phyloP scores from a whole-genome alignment of 2,797 vertebrate genomes.

The Cynopterus sphinx region DNA sequence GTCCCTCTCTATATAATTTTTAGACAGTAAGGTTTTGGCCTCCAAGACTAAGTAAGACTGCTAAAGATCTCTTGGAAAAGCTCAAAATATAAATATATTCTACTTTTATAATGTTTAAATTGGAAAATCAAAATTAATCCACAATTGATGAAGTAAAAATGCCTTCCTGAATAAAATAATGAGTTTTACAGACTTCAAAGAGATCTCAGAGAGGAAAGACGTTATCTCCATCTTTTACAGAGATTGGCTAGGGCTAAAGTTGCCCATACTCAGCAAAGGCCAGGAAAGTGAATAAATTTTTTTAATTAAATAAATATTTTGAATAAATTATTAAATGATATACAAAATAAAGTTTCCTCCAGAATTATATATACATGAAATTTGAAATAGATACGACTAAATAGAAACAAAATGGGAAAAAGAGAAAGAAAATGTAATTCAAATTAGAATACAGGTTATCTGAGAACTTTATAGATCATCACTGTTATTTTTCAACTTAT shows the following conservation, averaged over 20 bases:
- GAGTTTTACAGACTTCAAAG: neutral
- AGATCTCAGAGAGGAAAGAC: neutral
- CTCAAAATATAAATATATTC: neutral
- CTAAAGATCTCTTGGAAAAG: neutral
- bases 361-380: neutral
- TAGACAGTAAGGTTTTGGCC: neutral
- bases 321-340: neutral
- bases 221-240: neutral
- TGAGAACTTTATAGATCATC: neutral
- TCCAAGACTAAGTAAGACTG: neutral
- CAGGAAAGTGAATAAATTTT: neutral
- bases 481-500: neutral
- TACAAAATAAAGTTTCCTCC: neutral
- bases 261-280: neutral
- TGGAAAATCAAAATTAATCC: neutral
- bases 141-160: neutral
- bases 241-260: neutral
- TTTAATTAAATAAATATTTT: neutral
- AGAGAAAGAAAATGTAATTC: neutral
- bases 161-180: constrained; percentile 7
- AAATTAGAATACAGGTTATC: neutral
- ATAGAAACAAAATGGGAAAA: neutral
- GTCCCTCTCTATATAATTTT: neutral
- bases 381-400: neutral
- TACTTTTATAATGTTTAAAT: constrained; percentile 1